Evolutionary conservation across 2,797 vertebrate species (phyloP).

Genomic region (Chromobotia macracanthus): DNA sequence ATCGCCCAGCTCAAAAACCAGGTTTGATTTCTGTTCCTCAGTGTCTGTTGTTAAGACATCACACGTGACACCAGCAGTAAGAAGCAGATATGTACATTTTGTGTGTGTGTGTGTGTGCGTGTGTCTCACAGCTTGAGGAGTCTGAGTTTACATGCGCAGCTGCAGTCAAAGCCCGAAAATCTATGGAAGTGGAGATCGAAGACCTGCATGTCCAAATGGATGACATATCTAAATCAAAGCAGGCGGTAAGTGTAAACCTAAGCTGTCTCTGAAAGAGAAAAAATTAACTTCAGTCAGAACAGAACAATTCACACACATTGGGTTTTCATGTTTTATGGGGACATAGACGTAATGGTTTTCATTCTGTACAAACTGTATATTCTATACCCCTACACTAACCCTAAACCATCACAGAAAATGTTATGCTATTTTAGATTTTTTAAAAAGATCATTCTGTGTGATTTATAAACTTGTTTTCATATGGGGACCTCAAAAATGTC

Average conservation of each 20-base stretch:
- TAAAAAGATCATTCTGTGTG: too few species aligned
- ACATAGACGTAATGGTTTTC: too few species aligned
- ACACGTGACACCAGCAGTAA: background rate
- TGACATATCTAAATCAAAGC: constrained; percentile 91
- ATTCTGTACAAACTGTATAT: too few species aligned
- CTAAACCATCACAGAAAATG: too few species aligned
- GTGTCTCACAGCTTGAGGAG: constrained; percentile 87
- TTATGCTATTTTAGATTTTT: too few species aligned
- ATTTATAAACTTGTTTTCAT: too few species aligned
- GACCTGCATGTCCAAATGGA: constrained; percentile 97
- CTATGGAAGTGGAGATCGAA: constrained; percentile 97
- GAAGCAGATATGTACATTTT: background rate
- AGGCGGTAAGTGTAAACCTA: constrained; percentile 76
- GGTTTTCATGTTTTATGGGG: too few species aligned
- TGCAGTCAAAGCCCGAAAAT: constrained; percentile 92
- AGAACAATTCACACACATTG: background rate
- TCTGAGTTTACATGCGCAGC: constrained; percentile 94
- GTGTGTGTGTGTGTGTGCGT: background rate
- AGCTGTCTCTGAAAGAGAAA: background rate
- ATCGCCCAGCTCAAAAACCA: constrained; percentile 96
- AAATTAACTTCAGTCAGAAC: background rate
- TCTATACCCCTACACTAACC: too few species aligned
- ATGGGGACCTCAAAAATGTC: too few species aligned
- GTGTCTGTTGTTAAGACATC: background rate
- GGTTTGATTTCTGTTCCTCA: constrained; percentile 70